Base-by-base conservation (phyloP, 1,140 invertebrate species). In the Lamellibrachia luymesi region DNA sequence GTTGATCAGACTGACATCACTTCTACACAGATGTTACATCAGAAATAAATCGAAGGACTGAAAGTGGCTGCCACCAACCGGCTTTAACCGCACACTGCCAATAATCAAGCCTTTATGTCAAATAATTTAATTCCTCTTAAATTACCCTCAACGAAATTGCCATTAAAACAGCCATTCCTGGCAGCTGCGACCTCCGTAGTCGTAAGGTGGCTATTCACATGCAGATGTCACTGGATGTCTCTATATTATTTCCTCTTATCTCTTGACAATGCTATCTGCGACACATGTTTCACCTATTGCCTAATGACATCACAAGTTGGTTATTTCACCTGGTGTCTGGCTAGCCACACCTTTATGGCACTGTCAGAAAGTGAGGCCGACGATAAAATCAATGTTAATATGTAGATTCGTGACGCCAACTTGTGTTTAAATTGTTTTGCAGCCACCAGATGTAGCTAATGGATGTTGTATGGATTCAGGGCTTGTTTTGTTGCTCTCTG, bases 81-180 rank as follows among this genome's bases (percentile, higher is more conserved):
- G 2, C 64, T 22, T 22, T 80, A 80, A 80, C 64, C 64, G 25
- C 5, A 4, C 64, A 6, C 64, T 10, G 64, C 13, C 64, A 80
- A 17, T 80, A 80, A 17, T 17, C 64, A 80, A 10, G 64, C 64
- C 25, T 80, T 80, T 22, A 80, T 80, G 64, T 80, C 64, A 80
- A 80, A 80, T 80, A 80, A 80, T 80, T 80, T 80, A 56, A 80
- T 80, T 80, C 64, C 64, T 80, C 64, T 22, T 80, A 80, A 80
- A 80, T 80, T 80, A 80, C 64, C 13, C 64, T 80, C 4, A 80
- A 80, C 64, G 64, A 80, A 80, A 80, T 2, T 17, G 64, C 64
- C 64, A 80, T 80, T 80, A 80, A 80, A 80, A 80, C 64, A 80
- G 64, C 64, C 64, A 80, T 80, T 80, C 25, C 64, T 4, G 2